Conservation (phyloP, 2,797 vertebrate species). For the Sebastes wilsoni region DNA sequence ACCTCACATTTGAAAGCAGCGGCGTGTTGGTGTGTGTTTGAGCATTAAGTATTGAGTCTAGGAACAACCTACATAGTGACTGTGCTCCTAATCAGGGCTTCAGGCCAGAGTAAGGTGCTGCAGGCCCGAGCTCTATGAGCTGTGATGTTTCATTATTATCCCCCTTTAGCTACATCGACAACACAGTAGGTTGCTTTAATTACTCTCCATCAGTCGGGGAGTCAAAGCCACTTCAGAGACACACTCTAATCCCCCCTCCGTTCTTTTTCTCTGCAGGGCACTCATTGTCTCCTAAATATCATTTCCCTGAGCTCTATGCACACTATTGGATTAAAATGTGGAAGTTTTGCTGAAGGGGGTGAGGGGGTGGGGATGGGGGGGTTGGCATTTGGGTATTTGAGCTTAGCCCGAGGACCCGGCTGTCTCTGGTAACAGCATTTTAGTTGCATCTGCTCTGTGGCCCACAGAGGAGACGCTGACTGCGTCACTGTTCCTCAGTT, state of each 20-base stretch:
- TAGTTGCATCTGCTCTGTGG: conserved; percentile 70
- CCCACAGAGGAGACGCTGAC: conserved; percentile 56
- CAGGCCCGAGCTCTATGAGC: conserved; percentile 62
- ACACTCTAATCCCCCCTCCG: conserved; percentile 75
- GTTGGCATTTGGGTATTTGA: conserved; percentile 74
- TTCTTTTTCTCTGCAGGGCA: conserved; percentile 78
- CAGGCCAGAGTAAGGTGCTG: conserved; percentile 64
- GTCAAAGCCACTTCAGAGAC: conserved; percentile 78
- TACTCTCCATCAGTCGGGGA: conserved; percentile 80
- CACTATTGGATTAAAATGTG: conserved; percentile 80
- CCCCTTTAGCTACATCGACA: conserved; percentile 76
- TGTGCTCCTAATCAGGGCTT: conserved; percentile 61
- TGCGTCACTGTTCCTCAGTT: conserved; percentile 40
- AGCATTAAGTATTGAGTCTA: conserved; percentile 43
- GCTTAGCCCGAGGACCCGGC: conserved; percentile 69
- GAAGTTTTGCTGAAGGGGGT: conserved; percentile 72
- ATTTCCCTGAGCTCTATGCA: conserved; percentile 77
- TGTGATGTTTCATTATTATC: conserved; percentile 80
- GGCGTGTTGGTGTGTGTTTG: conserved; percentile 14
- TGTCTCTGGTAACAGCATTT: conserved; percentile 69
- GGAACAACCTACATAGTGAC: conserved; percentile 61
- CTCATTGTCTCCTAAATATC: conserved; percentile 81
- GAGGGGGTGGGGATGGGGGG: conserved; percentile 53
- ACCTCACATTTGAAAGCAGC: conserved; percentile 26
- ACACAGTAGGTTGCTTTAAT: conserved; percentile 81